Base-by-base conservation (phyloP, 2,888 invertebrate species). In the Orthosia gracilis region DNA sequence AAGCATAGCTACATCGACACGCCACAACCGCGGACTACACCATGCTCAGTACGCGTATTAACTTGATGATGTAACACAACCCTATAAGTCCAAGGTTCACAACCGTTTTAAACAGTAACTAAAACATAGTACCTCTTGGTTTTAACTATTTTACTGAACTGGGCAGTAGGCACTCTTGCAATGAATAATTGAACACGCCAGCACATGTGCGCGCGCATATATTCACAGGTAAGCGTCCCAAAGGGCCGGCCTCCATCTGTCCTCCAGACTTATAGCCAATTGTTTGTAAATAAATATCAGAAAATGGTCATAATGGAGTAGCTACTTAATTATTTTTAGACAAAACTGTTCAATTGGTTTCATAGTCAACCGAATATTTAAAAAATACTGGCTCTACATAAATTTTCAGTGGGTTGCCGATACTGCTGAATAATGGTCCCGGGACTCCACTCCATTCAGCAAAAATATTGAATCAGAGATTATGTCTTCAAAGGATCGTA, bases 141-240 rank as follows among this genome's bases (percentile, higher is more conserved):
- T 21, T 15, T 15, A 61, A 17, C 9, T 21, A 21, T 15, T n/a
- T 11, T 23, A 23, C 21, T 11, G 17, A 47, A 11, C 4, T 62
- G 21, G 15, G 7, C 40, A 40, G 40, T 40, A 9, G 40, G 9
- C 13, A 45, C 1, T 45, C 21, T n/a, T 62, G 21, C 21, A 18
- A 26, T 63, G 23, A 63, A 64, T 23, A 21, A 54, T 52, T 59
- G 26, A 26, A 49, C 45, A 21, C 7, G 12, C 26, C 15, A 45
- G 45, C 15, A 45, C 15, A 52, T 12, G n/a, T 54, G n/a, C 49
- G 12, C 18, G 11, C 40, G 40, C 40, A 18, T 18, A 40, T 52
- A 65, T 66, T 40, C 23, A 15, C n/a, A 52, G 23, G 12, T 17
- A 26, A 12, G 40, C 21, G 67, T 50, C 65, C 64, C 64, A 49